Evolutionary conservation across 2,113 vertebrate genomes (phyloP), one percentile per base, ranked within the genome.

Genomic region (Amphilophus citrinellus): DNA sequence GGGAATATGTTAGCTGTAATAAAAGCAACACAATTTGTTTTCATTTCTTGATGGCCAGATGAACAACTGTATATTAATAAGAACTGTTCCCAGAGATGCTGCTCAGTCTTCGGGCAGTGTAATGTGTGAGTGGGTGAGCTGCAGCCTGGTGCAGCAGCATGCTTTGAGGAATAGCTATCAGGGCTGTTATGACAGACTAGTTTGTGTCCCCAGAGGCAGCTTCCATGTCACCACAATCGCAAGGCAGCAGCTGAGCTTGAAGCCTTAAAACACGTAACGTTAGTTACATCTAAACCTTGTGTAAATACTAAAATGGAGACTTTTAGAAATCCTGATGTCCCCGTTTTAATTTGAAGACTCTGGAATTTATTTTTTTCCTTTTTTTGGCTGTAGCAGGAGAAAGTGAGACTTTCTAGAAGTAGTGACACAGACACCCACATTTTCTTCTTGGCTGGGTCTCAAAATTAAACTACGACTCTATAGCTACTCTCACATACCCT

Each of bases 1-100:
- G 27, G 15, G 22, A 27, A 10, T 22, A 4, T 13, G 6, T 44
- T 37, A 61, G 24, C 9, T 50, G 30, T n/a, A 27, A 59, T 61
- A 39, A 50, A 63, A 63, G 14, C 27, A 68, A 2, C 15, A 20
- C 7, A 30, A 27, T 63, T 44, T 35, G 18, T 4, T 39, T 60
- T 60, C 58, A 27, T 14, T 30, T 76, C 2, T 11, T 35, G 11
- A 39, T 42, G 79, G 87, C 8, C 39, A 32, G 62, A 88, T n/a
- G 76, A 89, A 57, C 17, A 80, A 17, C 37, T 86, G 20, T 85
- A 79, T 39, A 84, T 24, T 1, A 22, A 88, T 1, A 22, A 88
- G 27, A 44, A 58, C 76, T 92, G 90, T 59, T 37, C 76, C 18
- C 24, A 75, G 79, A 80, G 53, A 62, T 91, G 87, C 78, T 87